A percentile compares a stretch with the other conserved stretches of the same genome.
Evolutionary conservation across 1,140 invertebrate species (phyloP).

Genomic region (Macrobrachium nipponense): DNA sequence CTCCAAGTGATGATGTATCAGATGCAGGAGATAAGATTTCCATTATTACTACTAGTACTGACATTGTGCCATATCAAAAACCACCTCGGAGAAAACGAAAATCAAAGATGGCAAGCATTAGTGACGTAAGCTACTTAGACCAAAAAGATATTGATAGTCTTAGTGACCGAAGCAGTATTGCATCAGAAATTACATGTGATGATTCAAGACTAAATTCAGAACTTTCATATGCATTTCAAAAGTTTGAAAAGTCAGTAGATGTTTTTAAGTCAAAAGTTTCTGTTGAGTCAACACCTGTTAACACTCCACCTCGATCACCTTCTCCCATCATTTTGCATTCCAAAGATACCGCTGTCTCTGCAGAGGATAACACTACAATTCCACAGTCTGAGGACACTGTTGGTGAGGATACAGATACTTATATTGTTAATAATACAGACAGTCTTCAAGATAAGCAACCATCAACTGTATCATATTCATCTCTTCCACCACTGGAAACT

Average conservation of each 20-base stretch:
- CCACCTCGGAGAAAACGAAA: slow-evolving; percentile 37
- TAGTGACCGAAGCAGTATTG: slow-evolving; percentile 36
- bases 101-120: slow-evolving; percentile 8
- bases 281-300: slow-evolving; percentile 23
- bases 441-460: not conserved
- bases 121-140: slow-evolving; percentile 23
- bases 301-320: slow-evolving; percentile 27
- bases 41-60: slow-evolving; percentile 42
- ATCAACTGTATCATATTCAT: slow-evolving; percentile 19
- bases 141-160: slow-evolving; percentile 29
- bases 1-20: slow-evolving; percentile 16
- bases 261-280: slow-evolving; percentile 41
- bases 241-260: slow-evolving; percentile 44
- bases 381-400: slow-evolving; percentile 4
- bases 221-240: slow-evolving; percentile 41
- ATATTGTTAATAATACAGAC: no score
- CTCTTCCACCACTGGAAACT: slow-evolving; percentile 34
- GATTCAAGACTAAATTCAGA: slow-evolving; percentile 46
- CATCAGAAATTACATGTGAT: slow-evolving; percentile 36
- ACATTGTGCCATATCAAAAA: slow-evolving; percentile 36
- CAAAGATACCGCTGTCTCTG: slow-evolving; percentile 30
- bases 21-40: slow-evolving; percentile 45
- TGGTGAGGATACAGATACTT: not conserved
- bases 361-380: not conserved
- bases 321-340: slow-evolving; percentile 35